phyloP scores from a whole-genome alignment of 1,140 invertebrate species.

The Penaeus chinensis region DNA sequence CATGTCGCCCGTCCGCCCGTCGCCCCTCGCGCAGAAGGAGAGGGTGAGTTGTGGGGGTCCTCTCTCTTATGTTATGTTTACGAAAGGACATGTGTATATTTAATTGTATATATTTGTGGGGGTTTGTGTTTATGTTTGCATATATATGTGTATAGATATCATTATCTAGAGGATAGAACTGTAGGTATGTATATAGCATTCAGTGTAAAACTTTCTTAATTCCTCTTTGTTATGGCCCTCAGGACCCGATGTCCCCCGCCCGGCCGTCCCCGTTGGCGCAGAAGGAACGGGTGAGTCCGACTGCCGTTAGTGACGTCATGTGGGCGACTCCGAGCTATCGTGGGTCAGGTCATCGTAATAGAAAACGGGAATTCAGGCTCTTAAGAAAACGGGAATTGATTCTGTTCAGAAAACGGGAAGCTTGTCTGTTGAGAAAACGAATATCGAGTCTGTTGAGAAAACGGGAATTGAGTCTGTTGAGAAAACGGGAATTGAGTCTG shows the following conservation, averaged over 20 bases:
- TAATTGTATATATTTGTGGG: neutral
- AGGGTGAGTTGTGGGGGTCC: constrained; percentile 15
- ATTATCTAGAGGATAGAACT: neutral
- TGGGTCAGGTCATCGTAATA: too few relatives aligned
- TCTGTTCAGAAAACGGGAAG: too few relatives aligned
- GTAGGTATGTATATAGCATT: neutral
- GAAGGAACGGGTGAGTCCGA: constrained; percentile 43
- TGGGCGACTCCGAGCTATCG: too few relatives aligned
- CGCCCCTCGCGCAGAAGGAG: constrained; percentile 44
- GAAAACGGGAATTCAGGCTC: too few relatives aligned
- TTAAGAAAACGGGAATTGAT: too few relatives aligned
- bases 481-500: too few relatives aligned
- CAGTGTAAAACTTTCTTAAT: neutral
- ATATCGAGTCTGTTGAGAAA: too few relatives aligned
- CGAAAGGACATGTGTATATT: neutral
- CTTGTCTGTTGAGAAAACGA: too few relatives aligned
- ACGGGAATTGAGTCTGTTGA: too few relatives aligned
- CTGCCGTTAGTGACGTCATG: too few relatives aligned
- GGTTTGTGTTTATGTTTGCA: neutral
- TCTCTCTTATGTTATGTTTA: neutral
- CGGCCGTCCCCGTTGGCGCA: constrained; percentile 42
- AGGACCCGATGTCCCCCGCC: constrained; percentile 46
- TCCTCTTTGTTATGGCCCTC: neutral
- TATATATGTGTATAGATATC: too few relatives aligned
- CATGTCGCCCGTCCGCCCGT: constrained; percentile 41